Base-by-base conservation (phyloP, 2,113 vertebrate genomes). In the Syrmaticus mikado region DNA sequence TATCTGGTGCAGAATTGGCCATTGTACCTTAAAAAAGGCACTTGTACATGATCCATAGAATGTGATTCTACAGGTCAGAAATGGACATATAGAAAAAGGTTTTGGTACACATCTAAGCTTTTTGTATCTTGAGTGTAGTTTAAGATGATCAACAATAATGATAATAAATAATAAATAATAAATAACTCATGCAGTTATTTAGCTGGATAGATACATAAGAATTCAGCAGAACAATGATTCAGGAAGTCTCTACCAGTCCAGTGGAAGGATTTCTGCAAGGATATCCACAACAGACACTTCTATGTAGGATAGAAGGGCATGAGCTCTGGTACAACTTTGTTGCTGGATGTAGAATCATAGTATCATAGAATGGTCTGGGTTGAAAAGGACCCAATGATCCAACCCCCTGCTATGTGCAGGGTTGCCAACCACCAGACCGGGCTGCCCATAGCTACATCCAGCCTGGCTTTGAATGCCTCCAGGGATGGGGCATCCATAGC, bases 221-320 rank as follows among this genome's bases (percentile, higher is more conserved):
- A 21, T 71, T 64, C 30, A 77, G 41, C 48, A 77, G n/a, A 76
- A 55, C 10, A 34, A 28, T 46, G 10, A 8, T 48, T 57, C 2
- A 12, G 20, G 9, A 17, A 84, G 5, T n/a, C 41, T 90, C 34
- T 62, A 6, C 7, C 48, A 41, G 30, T 5, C 16, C 25, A 43
- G 6, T 13, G 48, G 41, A 71, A 77, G 13, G 7, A 19, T 64
- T 71, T 41, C 50, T 57, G 2, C 6, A 13, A 5, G 24, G 10
- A 55, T 6, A n/a, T 4, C 34, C 70, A 13, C 25, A 64, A 27
- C 0, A 1, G 25, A 72, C 18, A 10, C 8, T 40, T 22, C 17
- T 34, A 12, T 15, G 7, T 55, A 21, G 19, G 32, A 22, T 32
- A 27, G 46, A 67, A 86, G 16, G 20, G 1, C 24, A 27, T 3